These are phyloP conservation scores for Cephonodes hylas DNA, from an alignment of 2,888 invertebrate genomes.

Conservation along the genomic window DNA sequence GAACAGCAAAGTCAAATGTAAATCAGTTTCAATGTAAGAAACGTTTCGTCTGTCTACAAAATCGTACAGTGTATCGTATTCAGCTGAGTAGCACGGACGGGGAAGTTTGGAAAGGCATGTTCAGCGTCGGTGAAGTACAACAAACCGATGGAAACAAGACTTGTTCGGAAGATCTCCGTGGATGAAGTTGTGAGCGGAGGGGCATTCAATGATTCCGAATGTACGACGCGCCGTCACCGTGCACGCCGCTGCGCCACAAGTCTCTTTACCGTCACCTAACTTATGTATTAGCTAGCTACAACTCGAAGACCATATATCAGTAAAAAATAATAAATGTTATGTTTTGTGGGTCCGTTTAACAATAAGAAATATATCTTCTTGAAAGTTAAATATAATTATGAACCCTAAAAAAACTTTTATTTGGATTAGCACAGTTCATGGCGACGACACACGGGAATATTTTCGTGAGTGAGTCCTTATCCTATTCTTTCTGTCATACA, in stretches of 20 bases:
- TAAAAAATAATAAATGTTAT: too few relatives aligned
- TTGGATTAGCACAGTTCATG: too few relatives aligned
- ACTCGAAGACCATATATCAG: background rate
- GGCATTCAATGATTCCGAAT: constrained; percentile 49
- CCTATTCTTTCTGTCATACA: too few relatives aligned
- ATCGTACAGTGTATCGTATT: constrained; percentile 41
- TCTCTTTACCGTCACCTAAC: background rate
- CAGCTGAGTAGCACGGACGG: constrained; percentile 30
- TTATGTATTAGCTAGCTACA: background rate
- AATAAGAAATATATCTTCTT: too few relatives aligned
- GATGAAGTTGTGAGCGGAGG: constrained; percentile 48
- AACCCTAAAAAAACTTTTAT: too few relatives aligned
- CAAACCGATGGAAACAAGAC: constrained; percentile 63
- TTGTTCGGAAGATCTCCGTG: constrained; percentile 40
- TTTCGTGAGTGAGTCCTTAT: too few relatives aligned
- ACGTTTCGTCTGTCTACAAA: constrained; percentile 17
- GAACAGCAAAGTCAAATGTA: constrained; percentile 28
- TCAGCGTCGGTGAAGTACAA: constrained; percentile 47
- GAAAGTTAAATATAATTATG: too few relatives aligned
- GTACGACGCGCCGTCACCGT: background rate
- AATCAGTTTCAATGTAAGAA: constrained; percentile 20
- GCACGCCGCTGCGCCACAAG: background rate
- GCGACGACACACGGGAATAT: too few relatives aligned
- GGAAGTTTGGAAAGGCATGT: constrained; percentile 55
- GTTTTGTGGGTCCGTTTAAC: too few relatives aligned